These are phyloP conservation scores for Hippopotamus amphibius DNA, from an alignment of 2,113 vertebrate species.

Conservation along the genomic window DNA sequence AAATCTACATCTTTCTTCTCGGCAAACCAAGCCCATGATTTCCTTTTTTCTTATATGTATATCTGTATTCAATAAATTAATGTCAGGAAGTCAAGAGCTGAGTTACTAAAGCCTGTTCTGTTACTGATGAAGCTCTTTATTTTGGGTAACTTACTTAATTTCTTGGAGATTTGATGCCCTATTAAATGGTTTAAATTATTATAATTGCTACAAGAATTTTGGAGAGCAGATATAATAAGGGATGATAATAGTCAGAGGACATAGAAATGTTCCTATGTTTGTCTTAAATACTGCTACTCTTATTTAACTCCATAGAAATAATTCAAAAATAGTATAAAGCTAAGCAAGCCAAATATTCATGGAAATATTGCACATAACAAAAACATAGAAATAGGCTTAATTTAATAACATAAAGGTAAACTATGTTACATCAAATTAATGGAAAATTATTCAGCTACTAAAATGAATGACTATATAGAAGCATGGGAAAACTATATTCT, in stretches of 20 bases:
- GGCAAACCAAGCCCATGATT: background rate
- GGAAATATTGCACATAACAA: background rate
- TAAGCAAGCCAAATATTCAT: background rate
- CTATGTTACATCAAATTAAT: slow-evolving; percentile 7
- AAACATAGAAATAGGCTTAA: background rate
- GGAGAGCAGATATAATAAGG: slow-evolving; percentile 18
- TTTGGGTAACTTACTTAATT: background rate
- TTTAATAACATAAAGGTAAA: slow-evolving; percentile 35
- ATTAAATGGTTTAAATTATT: slow-evolving; percentile 17
- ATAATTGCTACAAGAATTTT: slow-evolving; percentile 3
- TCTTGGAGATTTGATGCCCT: slow-evolving; percentile 4
- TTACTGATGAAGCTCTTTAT: background rate
- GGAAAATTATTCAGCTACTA: slow-evolving; percentile 26
- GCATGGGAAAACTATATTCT: background rate
- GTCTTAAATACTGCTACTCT: background rate
- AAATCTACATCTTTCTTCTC: background rate
- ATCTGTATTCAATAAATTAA: background rate
- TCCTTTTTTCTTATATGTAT: background rate
- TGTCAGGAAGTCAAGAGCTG: background rate
- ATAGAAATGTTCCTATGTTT: slow-evolving; percentile 21
- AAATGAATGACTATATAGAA: slow-evolving; percentile 23
- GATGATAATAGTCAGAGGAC: slow-evolving; percentile 31
- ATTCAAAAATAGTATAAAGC: background rate
- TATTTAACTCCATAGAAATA: slow-evolving; percentile 38
- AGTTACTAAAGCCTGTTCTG: background rate